phyloP scores from a whole-genome alignment of 2,113 vertebrate genomes.

The Macaca nemestrina region DNA sequence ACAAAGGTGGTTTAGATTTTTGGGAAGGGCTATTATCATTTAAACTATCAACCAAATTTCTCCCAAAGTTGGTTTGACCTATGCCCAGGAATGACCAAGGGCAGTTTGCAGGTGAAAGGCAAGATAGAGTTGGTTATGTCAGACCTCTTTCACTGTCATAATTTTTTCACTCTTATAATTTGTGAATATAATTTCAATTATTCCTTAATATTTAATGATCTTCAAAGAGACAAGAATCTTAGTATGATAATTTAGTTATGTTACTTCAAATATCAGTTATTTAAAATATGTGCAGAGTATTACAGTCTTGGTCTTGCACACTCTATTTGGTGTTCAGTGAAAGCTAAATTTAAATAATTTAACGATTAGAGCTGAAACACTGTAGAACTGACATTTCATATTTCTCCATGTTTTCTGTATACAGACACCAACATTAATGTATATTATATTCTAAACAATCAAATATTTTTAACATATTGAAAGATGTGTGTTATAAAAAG shows the following conservation, averaged over 20 bases:
- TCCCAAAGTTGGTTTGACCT: too few species aligned
- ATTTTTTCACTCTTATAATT: too few species aligned
- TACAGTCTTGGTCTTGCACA: not conserved
- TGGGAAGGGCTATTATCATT: too few species aligned
- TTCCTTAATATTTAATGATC: not conserved
- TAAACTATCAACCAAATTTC: too few species aligned
- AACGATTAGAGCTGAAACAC: not conserved
- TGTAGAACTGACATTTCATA: not conserved
- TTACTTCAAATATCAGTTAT: not conserved
- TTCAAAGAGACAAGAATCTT: not conserved
- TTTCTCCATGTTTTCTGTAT: not conserved
- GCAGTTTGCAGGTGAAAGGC: too few species aligned
- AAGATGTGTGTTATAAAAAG: not conserved
- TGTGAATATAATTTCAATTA: not conserved
- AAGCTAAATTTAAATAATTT: not conserved
- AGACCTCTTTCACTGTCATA: too few species aligned
- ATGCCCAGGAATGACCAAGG: too few species aligned
- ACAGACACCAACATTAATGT: not conserved
- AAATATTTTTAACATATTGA: not conserved
- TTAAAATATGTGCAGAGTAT: conserved; percentile 5
- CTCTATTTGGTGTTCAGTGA: not conserved
- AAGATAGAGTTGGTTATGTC: too few species aligned
- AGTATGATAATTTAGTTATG: not conserved
- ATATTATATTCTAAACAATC: not conserved
- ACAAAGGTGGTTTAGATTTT: too few species aligned